phyloP scores from a whole-genome alignment of 2,113 vertebrate species.

The Melozone crissalis region DNA sequence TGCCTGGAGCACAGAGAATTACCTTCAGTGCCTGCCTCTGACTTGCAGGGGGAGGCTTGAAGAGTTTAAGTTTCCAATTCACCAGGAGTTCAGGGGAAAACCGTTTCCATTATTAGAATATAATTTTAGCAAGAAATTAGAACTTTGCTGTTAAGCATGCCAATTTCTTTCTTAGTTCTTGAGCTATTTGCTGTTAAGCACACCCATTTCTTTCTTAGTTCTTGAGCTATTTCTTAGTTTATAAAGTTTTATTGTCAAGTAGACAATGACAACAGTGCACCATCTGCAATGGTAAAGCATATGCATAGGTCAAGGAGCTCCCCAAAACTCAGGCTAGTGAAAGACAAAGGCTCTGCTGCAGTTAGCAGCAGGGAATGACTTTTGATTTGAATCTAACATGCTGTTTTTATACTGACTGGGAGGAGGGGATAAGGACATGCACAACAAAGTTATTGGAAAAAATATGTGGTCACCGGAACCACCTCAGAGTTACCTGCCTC shows the following conservation, averaged over 20 bases:
- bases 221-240: not conserved
- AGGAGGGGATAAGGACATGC: not conserved
- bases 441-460: not conserved
- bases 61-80: not conserved
- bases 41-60: not conserved
- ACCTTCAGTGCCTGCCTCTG: constrained; percentile 9
- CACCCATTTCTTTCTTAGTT: not conserved
- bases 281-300: not conserved
- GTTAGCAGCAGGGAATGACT: constrained; percentile 30
- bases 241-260: not conserved
- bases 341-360: constrained; percentile 5
- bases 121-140: not conserved
- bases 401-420: not conserved
- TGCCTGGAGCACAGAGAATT: not conserved
- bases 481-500: not conserved
- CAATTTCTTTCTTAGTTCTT: not conserved
- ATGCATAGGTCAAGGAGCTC: constrained; percentile 3
- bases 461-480: not conserved
- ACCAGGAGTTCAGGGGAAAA: not conserved
- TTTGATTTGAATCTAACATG: not conserved
- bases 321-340: constrained; percentile 12
- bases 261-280: not conserved
- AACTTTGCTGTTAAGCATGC: not conserved
- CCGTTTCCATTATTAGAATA: not conserved
- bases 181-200: not conserved